Conservation (phyloP, 2,113 vertebrate genomes). For the Theropithecus gelada region DNA sequence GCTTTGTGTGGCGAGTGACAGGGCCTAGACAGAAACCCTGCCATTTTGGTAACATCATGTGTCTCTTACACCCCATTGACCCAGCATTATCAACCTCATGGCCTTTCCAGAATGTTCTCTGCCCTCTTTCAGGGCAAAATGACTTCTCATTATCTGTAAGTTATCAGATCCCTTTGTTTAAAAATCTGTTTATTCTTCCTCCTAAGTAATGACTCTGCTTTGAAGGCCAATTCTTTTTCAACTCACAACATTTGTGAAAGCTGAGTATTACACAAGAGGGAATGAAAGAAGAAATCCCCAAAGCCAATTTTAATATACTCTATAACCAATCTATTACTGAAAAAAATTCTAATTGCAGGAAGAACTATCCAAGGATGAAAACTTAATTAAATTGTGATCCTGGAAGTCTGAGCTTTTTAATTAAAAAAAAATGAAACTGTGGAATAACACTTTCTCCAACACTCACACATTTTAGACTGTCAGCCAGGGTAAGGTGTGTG, state of each 20-base stretch:
- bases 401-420: slow-evolving; percentile 62
- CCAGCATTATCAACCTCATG: no score
- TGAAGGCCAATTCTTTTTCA: neutral
- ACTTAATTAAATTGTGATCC: neutral
- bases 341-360: slow-evolving; percentile 48
- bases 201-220: neutral
- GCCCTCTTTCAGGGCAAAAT: neutral
- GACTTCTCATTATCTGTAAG: neutral
- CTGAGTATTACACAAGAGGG: neutral
- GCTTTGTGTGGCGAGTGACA: no score
- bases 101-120: neutral
- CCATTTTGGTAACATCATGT: no score
- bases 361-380: slow-evolving; percentile 53
- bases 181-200: neutral
- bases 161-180: neutral
- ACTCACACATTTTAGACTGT: neutral
- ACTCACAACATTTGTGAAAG: neutral
- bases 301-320: slow-evolving; percentile 31
- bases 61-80: rapidly evolving
- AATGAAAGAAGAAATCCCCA: slow-evolving; percentile 20
- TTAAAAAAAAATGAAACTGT: slow-evolving; percentile 28
- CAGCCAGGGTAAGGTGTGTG: neutral
- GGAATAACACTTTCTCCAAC: neutral
- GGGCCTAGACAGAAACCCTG: no score
- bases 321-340: neutral